Evolutionary conservation across 1,140 invertebrate genomes (phyloP), one percentile per base, ranked within the genome.

Genomic region (Drosophila subpulchrella): DNA sequence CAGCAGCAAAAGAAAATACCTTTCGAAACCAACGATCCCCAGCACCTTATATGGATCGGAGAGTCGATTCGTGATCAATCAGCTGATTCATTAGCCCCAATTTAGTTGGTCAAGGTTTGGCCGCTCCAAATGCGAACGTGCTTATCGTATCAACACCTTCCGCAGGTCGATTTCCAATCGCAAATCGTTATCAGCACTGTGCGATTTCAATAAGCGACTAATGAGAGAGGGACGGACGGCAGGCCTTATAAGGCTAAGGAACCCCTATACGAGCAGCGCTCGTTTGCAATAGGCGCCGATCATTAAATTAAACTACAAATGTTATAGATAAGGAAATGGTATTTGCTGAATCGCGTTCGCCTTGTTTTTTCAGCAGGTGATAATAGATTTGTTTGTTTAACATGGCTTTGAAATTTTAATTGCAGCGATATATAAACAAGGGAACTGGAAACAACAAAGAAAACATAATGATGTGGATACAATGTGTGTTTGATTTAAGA

Each of bases 61-160:
- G 60, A 51, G 46, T 24, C 57, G 63, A 46, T 41, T 55, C 55
- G 80, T 59, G 67, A 70, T 65, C 41, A 61, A 74, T 72, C 74
- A 85, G 82, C 82, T 85, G 81, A 62, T 81, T 77, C 65, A 63
- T 60, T 76, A 65, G 61, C 77, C 61, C 63, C 78, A 85, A 78
- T 81, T 86, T 61, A 78, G 67, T 75, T 81, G 82, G 82, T 78
- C 78, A 85, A 84, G 81, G 81, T 76, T 84, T 84, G 41, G 30
- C 30, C 30, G 50, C 59, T 63, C 54, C 36, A 41, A 65, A 71
- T 34, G 38, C 30, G 66, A 57, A 78, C 60, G 57, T 61, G 74
- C 81, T 81, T 85, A 85, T 85, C 81, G 53, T 36, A 53, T 59
- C 57, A 61, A 78, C 55, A 62, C 38, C 44, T 78, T 67, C 51